Evolutionary conservation across 2,888 invertebrate genomes (phyloP).

Genomic region (Melanostoma mellinum): DNA sequence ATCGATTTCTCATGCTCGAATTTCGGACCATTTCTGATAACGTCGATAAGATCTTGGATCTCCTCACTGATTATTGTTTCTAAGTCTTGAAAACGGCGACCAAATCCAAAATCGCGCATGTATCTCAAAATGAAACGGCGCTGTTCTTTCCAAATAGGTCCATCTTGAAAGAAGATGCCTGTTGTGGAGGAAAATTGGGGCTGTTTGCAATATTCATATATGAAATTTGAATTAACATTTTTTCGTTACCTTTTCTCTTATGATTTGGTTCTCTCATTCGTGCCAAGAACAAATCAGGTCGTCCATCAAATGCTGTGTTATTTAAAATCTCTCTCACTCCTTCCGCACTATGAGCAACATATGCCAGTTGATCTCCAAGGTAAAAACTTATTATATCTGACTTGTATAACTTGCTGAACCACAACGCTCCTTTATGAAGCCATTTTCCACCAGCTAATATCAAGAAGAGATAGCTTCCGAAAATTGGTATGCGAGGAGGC

Average conservation of each 20-base stretch:
- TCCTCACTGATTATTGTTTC: constrained; percentile 83
- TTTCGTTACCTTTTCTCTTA: constrained; percentile 76
- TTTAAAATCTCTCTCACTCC: constrained; percentile 84
- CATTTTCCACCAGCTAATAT: constrained; percentile 83
- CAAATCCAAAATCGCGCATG: constrained; percentile 87
- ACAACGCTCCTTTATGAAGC: constrained; percentile 83
- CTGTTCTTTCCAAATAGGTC: constrained; percentile 86
- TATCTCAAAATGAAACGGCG: constrained; percentile 86
- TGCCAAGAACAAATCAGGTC: constrained; percentile 83
- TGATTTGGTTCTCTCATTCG: constrained; percentile 83
- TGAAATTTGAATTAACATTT: too few species aligned
- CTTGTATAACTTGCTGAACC: constrained; percentile 84
- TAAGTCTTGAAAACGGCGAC: constrained; percentile 84
- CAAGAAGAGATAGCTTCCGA: constrained; percentile 85
- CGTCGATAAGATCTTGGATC: constrained; percentile 81
- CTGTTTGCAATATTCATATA: too few species aligned
- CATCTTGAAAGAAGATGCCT: constrained; percentile 88
- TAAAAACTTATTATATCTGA: constrained; percentile 85
- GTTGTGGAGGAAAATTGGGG: constrained; percentile 28
- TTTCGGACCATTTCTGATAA: constrained; percentile 82
- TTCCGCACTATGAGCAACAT: constrained; percentile 84
- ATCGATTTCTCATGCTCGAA: constrained; percentile 81
- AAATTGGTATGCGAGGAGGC: constrained; percentile 85
- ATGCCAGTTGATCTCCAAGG: constrained; percentile 82
- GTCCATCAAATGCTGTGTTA: constrained; percentile 86